A percentile compares a stretch with the other conserved stretches of the same genome.
These are phyloP conservation scores for Cistogaster globosa DNA, from an alignment of 2,888 invertebrate species.

Conservation along the genomic window DNA sequence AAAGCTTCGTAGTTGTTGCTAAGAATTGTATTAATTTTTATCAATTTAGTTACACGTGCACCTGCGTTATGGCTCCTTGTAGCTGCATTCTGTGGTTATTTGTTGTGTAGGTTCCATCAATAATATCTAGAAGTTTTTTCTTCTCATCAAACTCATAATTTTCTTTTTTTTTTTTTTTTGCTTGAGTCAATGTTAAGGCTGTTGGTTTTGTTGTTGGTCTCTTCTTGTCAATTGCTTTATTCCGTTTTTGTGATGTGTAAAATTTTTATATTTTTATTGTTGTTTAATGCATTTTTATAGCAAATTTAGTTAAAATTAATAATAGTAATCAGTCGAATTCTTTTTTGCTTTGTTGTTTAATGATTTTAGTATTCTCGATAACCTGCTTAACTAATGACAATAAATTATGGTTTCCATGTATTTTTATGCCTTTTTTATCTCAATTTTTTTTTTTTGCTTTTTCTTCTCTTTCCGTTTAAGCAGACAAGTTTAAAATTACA, in stretches of 20 bases:
- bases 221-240: constrained; percentile 39
- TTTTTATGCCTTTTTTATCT: constrained; percentile 28
- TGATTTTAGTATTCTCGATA: constrained; percentile 28
- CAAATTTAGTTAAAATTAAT: constrained; percentile 71
- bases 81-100: constrained; percentile 15
- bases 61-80: constrained; percentile 57
- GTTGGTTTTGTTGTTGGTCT: background rate
- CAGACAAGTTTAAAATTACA: constrained; percentile 63
- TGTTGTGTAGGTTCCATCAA: constrained; percentile 65
- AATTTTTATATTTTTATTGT: constrained; percentile 65
- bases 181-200: background rate
- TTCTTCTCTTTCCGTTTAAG: constrained; percentile 4
- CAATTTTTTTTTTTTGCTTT: background rate
- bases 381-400: constrained; percentile 66
- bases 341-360: constrained; percentile 31
- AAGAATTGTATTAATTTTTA: constrained; percentile 42
- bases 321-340: constrained; percentile 53
- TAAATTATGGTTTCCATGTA: constrained; percentile 67
- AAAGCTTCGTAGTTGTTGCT: constrained; percentile 12
- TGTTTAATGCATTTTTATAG: constrained; percentile 69
- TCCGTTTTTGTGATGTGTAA: constrained; percentile 51
- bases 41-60: constrained; percentile 68
- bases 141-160: constrained; percentile 46
- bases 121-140: constrained; percentile 26
- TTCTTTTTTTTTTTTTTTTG: background rate